Base-by-base conservation (phyloP, 2,888 invertebrate genomes). In the Cosmia pyralina region DNA sequence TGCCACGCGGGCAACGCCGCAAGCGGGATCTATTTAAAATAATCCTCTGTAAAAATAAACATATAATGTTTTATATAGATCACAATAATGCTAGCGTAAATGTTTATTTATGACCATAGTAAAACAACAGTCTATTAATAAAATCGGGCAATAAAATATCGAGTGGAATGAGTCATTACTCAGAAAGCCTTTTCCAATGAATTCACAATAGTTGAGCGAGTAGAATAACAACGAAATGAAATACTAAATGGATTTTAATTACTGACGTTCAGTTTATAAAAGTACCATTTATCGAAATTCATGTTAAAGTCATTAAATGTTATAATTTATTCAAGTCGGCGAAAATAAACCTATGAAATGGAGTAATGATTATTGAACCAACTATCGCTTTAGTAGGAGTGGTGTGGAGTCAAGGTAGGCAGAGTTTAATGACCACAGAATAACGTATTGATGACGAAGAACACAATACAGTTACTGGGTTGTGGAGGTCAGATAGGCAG, bases 171-270 rank as follows among this genome's bases (percentile, higher is more conserved):
- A 84, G 77, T 84, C 79, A 87, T 85, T 88, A 88, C 79, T 79
- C 70, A 64, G 79, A 86, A 86, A 83, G 68, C 78, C 69, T 82
- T 86, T 87, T 86, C 84, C 85, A 79, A 83, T 86, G 83, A 86
- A 86, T 82, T 82, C 75, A 74, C 68, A 73, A 80, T 71, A 66
- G 76, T 69, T 60, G 13, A 72, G 48, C 44, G 69, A 60, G 64
- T 70, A 44, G 68, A 60, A 79, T 75, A 72, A 80, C 82, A 82
- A 71, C 41, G 41, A 62, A 67, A 80, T 77, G 55, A 69, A 77
- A 75, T 77, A 69, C 72, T 75, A 80, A 84, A 82, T 78, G 81
- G 70, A 50, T 76, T 82, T 80, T 84, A 82, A 84, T 84, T 78
- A 69, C 70, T 60, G 46, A 55, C 53, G 28, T 62, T 52, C 28